Percentiles rank a stretch among this genome's conserved stretches.
Conservation (phyloP, 2,888 invertebrate genomes). For the Polydrusus pterygomalis region DNA sequence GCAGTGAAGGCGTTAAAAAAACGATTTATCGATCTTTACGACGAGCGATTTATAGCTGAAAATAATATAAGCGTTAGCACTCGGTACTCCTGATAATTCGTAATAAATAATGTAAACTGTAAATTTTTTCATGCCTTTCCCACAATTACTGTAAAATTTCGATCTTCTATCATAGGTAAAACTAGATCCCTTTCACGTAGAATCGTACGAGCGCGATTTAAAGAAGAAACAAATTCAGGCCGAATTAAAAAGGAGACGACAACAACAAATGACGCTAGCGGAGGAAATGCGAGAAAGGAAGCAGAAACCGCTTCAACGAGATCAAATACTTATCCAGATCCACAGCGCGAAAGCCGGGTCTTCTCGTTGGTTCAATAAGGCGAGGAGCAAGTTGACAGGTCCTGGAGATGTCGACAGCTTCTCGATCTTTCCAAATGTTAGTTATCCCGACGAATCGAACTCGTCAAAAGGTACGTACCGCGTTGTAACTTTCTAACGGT, state of each 20-base stretch:
- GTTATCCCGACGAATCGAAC: neutral
- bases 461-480: neutral
- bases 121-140: neutral
- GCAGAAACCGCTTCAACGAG: neutral
- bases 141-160: too few species aligned
- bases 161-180: constrained; percentile 5
- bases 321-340: constrained; percentile 9
- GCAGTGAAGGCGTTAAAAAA: too few species aligned
- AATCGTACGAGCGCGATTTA: neutral
- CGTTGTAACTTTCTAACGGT: neutral
- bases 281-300: neutral
- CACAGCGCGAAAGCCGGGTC: neutral
- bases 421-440: neutral
- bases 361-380: neutral
- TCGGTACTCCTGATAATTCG: too few species aligned
- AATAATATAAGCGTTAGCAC: too few species aligned
- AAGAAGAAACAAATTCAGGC: neutral
- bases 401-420: neutral
- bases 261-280: neutral
- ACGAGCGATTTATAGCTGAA: too few species aligned
- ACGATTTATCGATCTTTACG: too few species aligned
- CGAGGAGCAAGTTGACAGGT: neutral
- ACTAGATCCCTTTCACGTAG: neutral
- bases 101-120: too few species aligned
- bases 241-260: constrained; percentile 3